Evolutionary conservation across 2,888 invertebrate species (phyloP), one percentile per base, ranked within the genome.

Genomic region (Emmelina monodactyla): DNA sequence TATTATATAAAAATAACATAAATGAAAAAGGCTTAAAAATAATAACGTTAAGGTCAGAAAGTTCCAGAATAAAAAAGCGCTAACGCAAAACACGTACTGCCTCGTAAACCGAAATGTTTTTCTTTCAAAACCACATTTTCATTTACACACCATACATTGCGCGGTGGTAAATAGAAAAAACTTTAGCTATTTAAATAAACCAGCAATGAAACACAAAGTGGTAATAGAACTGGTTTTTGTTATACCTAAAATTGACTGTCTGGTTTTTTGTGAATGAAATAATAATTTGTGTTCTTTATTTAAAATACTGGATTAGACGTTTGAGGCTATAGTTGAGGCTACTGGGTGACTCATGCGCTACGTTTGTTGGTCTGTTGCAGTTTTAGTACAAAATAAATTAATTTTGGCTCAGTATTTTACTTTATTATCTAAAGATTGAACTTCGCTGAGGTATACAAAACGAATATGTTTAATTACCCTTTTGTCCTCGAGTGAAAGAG

Each of bases 191-290:
- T 19, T 19, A 6, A 19, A 19, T 5, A 19, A 19, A 19, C 19
- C 9, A 36, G 45, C 31, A 42, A 45, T 46, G 47, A 39, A 42
- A 31, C 7, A 11, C 19, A 9, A 39, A 43, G 37, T 42, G 9
- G 19, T 6, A 19, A 19, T 19, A 19, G 9, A 19, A 19, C 9
- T 19, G 6, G 38, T 50, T 53, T 58, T 53, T 51, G 50, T 45
- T 55, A 53, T 53, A 51, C 55, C 47, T 53, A 48, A 43, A 52
- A 54, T 43, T 25, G 34, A 32, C 49, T 43, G 55, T 53, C 54
- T 53, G 45, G 49, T 62, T 63, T 64, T 64, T 65, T 63, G 58
- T 55, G 47, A 49, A 51, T 54, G 55, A 54, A 53, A 25, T 10
- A 11, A 54, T 42, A 46, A 46, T 51, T 45, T 46, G 37, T 53